Percentiles rank a stretch among this genome's conserved stretches.
phyloP scores from a whole-genome alignment of 2,888 invertebrate genomes.

The Urechis unicinctus region DNA sequence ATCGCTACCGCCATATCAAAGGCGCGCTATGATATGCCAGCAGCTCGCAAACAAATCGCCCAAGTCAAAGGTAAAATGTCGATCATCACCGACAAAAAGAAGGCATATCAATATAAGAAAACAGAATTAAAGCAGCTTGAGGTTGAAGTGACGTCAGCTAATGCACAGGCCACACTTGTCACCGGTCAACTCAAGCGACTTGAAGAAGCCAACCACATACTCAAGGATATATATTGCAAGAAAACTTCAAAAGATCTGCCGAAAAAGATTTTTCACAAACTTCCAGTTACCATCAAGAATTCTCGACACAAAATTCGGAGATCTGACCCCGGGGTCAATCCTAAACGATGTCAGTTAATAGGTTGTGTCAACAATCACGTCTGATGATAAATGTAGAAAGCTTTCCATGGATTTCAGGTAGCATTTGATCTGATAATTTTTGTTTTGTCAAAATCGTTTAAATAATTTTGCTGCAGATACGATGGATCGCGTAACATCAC shows the following conservation, averaged over 20 bases:
- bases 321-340: too few relatives aligned
- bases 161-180: neutral
- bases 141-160: neutral
- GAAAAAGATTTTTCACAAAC: neutral
- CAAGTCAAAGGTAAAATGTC: neutral
- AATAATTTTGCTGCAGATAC: too few relatives aligned
- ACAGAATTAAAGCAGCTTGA: neutral
- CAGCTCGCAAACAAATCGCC: neutral
- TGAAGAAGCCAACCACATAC: neutral
- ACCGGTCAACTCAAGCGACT: neutral
- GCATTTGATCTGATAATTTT: too few relatives aligned
- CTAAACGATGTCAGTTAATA: too few relatives aligned
- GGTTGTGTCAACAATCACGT: too few relatives aligned
- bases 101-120: neutral
- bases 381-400: too few relatives aligned
- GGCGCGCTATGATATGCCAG: neutral
- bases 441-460: too few relatives aligned
- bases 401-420: too few relatives aligned
- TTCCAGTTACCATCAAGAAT: neutral
- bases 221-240: neutral
- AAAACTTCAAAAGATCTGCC: neutral
- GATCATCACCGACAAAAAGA: neutral
- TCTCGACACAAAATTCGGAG: too few relatives aligned
- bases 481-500: neutral
- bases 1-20: neutral